phyloP scores from a whole-genome alignment of 2,888 invertebrate species.

The Tenthredo scrophulariae region DNA sequence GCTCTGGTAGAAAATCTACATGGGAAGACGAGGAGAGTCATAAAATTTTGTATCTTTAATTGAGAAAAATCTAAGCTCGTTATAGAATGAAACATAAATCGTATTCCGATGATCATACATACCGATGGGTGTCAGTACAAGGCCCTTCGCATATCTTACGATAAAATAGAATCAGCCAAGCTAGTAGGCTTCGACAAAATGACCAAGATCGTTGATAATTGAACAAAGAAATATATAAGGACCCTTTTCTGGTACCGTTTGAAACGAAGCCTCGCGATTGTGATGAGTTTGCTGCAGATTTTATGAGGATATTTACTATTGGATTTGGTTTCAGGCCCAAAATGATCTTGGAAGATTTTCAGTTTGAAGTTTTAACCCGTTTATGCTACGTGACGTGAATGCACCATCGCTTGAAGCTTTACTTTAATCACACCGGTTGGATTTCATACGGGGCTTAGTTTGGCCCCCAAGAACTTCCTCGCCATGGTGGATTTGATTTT shows the following conservation, averaged over 20 bases:
- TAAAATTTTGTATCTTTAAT: background rate
- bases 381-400: constrained; percentile 18
- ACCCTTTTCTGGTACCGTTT: background rate
- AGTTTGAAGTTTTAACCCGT: constrained; percentile 33
- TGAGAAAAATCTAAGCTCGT: background rate
- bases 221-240: background rate
- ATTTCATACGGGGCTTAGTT: constrained; percentile 48
- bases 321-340: background rate
- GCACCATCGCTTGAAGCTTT: constrained; percentile 34
- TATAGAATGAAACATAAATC: background rate
- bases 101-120: background rate
- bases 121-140: background rate
- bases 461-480: constrained; percentile 39
- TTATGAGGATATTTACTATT: background rate
- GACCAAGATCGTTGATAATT: background rate
- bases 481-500: constrained; percentile 51
- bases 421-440: constrained; percentile 46
- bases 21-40: background rate
- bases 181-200: background rate
- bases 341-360: constrained; percentile 23
- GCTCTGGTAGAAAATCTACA: background rate
- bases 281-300: background rate
- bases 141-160: background rate
- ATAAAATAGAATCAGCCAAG: background rate
- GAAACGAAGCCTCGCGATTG: background rate